A percentile compares a stretch with the other conserved stretches of the same genome.
Evolutionary conservation across 2,797 vertebrate genomes (phyloP).

Genomic region (Enoplosus armatus): DNA sequence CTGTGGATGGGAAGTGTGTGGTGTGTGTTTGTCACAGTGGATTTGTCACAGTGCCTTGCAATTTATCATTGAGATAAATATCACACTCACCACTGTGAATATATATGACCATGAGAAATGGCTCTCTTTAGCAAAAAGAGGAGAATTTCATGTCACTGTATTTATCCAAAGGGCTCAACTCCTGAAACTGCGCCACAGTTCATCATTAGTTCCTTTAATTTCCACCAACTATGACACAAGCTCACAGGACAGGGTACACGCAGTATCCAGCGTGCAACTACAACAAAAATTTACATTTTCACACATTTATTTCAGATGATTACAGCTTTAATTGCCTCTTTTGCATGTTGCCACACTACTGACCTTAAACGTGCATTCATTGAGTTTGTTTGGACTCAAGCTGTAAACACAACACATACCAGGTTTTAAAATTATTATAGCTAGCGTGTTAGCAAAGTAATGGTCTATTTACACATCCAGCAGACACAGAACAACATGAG

Average conservation of each 20-base stretch:
- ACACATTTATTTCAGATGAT: background rate
- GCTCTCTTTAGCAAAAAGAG: background rate
- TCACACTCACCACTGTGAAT: constrained; percentile 30
- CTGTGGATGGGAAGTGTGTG: constrained; percentile 4
- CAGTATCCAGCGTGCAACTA: background rate
- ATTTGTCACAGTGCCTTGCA: constrained; percentile 20
- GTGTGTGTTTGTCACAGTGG: constrained; percentile 33
- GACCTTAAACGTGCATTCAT: background rate
- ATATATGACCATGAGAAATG: constrained; percentile 30
- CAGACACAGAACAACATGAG: background rate
- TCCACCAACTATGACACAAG: background rate
- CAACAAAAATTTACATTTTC: too few relatives aligned
- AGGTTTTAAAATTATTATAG: background rate
- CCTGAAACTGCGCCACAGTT: background rate
- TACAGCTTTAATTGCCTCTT: background rate
- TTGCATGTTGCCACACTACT: background rate
- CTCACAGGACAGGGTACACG: background rate
- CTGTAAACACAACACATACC: background rate
- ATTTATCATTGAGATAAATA: constrained; percentile 45
- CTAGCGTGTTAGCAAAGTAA: background rate
- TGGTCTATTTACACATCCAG: background rate
- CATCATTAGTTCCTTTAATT: background rate
- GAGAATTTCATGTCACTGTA: background rate
- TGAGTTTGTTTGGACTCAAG: background rate
- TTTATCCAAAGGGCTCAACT: background rate